Conservation (phyloP, 2,888 invertebrate genomes). For the Sinohyriopsis cumingii region DNA sequence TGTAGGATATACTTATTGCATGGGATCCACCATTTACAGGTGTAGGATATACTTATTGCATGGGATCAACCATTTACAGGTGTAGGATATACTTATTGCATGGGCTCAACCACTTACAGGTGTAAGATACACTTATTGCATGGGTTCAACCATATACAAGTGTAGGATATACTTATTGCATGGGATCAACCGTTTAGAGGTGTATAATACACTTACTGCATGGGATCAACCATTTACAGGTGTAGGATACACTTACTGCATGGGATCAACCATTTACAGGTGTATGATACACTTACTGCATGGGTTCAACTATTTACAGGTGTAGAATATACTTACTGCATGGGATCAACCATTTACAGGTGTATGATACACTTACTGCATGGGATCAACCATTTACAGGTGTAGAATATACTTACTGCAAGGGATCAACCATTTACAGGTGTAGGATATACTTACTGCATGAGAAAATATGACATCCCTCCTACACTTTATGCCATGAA, state of each 20-base stretch:
- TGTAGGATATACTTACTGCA: slow-evolving; percentile 79
- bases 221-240: too few relatives aligned
- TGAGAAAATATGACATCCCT: slow-evolving; percentile 93
- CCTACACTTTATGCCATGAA: slow-evolving; percentile 72
- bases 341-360: slow-evolving; percentile 77
- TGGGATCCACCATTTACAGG: slow-evolving; percentile 76
- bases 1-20: slow-evolving; percentile 78
- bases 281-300: too few relatives aligned
- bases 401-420: too few relatives aligned
- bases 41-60: too few relatives aligned
- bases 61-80: too few relatives aligned
- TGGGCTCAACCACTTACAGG: slow-evolving; percentile 76
- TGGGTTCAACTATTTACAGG: too few relatives aligned
- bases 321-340: slow-evolving; percentile 78
- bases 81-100: slow-evolving; percentile 78
- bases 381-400: too few relatives aligned
- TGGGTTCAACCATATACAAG: too few relatives aligned
- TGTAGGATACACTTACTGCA: slow-evolving; percentile 78
- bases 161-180: slow-evolving; percentile 78
- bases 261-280: slow-evolving; percentile 76
- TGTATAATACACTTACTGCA: too few relatives aligned
- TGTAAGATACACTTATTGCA: too few relatives aligned
- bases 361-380: too few relatives aligned
- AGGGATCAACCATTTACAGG: too few relatives aligned
- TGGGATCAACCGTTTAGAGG: slow-evolving; percentile 76